phyloP scores from a whole-genome alignment of 2,797 vertebrate genomes.

The Eptatretus atami region DNA sequence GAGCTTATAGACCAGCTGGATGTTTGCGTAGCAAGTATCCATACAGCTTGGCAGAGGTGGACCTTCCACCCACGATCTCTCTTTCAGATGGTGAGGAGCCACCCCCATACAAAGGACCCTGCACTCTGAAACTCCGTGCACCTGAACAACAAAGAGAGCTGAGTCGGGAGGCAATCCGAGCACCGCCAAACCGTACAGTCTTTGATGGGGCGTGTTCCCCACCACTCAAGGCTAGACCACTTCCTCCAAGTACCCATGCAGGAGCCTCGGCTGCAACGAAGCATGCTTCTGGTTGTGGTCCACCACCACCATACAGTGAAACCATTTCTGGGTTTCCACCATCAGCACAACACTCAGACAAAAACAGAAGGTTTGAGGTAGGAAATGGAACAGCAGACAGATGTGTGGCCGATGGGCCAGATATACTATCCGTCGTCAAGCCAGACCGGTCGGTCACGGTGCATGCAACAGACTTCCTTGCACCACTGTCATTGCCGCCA shows the following conservation, averaged over 20 bases:
- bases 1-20: too few species aligned
- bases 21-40: not conserved
- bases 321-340: too few species aligned
- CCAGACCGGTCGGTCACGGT: too few species aligned
- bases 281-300: too few species aligned
- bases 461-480: too few species aligned
- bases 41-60: not conserved
- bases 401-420: too few species aligned
- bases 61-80: not conserved
- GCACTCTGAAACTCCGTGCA: not conserved
- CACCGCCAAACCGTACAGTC: constrained; percentile 1
- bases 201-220: not conserved
- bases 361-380: too few species aligned
- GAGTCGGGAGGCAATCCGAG: not conserved
- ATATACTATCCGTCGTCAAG: too few species aligned
- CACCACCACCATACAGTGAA: too few species aligned
- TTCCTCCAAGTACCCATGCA: not conserved
- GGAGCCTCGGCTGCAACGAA: not conserved
- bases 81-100: not conserved
- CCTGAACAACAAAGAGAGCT: not conserved
- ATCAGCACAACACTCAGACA: too few species aligned
- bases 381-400: too few species aligned
- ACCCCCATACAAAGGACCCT: not conserved
- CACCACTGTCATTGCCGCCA: too few species aligned
- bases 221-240: not conserved